These are phyloP conservation scores for Phaedon cochleariae DNA, from an alignment of 2,888 invertebrate genomes.

Conservation along the genomic window DNA sequence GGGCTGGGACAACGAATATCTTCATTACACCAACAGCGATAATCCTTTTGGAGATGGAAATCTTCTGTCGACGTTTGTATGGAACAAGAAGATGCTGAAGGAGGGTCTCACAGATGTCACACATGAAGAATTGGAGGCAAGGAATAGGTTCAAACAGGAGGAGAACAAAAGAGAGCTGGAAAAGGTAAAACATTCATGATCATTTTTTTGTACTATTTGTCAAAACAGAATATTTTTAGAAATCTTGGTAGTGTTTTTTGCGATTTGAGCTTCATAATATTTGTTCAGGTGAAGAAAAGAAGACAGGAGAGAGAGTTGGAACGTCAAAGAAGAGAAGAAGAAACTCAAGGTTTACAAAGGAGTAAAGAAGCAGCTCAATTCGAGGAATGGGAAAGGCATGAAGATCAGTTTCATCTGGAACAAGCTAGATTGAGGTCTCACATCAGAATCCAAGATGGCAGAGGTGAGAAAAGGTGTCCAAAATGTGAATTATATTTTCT, in stretches of 20 bases:
- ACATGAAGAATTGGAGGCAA: slow-evolving; percentile 80
- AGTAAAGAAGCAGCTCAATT: slow-evolving; percentile 91
- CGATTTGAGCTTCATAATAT: slow-evolving; percentile 28
- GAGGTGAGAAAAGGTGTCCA: slow-evolving; percentile 68
- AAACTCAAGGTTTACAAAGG: slow-evolving; percentile 84
- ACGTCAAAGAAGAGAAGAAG: slow-evolving; percentile 82
- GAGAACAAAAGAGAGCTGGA: slow-evolving; percentile 93
- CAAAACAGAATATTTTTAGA: too few relatives aligned
- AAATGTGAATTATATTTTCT: not conserved
- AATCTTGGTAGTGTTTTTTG: too few relatives aligned
- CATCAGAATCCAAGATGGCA: slow-evolving; percentile 94
- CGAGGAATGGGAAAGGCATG: slow-evolving; percentile 94
- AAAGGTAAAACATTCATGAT: slow-evolving; percentile 69
- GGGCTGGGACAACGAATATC: slow-evolving; percentile 98
- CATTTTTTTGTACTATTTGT: too few relatives aligned
- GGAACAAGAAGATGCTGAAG: slow-evolving; percentile 95
- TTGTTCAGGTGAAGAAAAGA: slow-evolving; percentile 80
- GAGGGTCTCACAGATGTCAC: slow-evolving; percentile 85
- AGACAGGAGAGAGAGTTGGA: slow-evolving; percentile 89
- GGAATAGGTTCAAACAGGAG: slow-evolving; percentile 86
- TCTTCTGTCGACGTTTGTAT: slow-evolving; percentile 93
- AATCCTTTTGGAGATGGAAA: slow-evolving; percentile 99
- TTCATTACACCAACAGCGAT: slow-evolving; percentile 97
- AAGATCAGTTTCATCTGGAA: slow-evolving; percentile 96
- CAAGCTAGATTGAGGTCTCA: slow-evolving; percentile 90